A percentile compares a stretch with the other conserved stretches of the same genome.
Evolutionary conservation across 2,888 invertebrate genomes (phyloP).

Genomic region (Lordiphosa andalusiaca): DNA sequence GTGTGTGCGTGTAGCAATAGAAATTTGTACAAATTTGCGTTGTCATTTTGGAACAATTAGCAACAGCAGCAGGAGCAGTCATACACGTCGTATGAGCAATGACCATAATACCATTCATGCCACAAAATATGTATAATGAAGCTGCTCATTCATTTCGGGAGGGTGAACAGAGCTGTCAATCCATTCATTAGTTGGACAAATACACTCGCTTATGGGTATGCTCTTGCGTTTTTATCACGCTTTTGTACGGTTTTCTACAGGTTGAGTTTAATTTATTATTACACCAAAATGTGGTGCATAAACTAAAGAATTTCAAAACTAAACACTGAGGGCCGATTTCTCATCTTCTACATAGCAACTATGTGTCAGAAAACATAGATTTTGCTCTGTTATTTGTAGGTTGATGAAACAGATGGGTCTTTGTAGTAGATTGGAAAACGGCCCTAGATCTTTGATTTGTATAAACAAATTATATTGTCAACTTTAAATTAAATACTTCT

Average conservation of each 20-base stretch:
- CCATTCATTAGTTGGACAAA: constrained; percentile 35
- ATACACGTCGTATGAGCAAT: constrained; percentile 42
- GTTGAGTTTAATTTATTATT: too few relatives aligned
- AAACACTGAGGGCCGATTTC: too few relatives aligned
- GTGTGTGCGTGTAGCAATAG: constrained; percentile 20
- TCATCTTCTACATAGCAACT: too few relatives aligned
- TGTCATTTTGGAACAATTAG: constrained; percentile 68
- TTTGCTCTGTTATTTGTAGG: too few relatives aligned
- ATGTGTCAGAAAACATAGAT: too few relatives aligned
- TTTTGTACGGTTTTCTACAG: background rate
- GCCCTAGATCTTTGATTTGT: too few relatives aligned
- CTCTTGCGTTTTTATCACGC: background rate
- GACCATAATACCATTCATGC: constrained; percentile 18
- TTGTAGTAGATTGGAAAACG: too few relatives aligned
- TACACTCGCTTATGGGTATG: background rate
- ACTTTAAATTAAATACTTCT: too few relatives aligned
- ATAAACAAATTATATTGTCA: too few relatives aligned
- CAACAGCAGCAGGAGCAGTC: constrained; percentile 29
- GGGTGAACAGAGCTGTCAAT: background rate
- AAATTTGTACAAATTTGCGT: constrained; percentile 47
- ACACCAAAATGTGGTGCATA: too few relatives aligned
- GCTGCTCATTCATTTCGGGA: constrained; percentile 26
- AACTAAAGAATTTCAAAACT: too few relatives aligned
- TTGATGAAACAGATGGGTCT: too few relatives aligned
- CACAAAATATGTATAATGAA: constrained; percentile 30